Base-by-base conservation (phyloP, 2,797 vertebrate species). In the Spinibarbus caldwelli region DNA sequence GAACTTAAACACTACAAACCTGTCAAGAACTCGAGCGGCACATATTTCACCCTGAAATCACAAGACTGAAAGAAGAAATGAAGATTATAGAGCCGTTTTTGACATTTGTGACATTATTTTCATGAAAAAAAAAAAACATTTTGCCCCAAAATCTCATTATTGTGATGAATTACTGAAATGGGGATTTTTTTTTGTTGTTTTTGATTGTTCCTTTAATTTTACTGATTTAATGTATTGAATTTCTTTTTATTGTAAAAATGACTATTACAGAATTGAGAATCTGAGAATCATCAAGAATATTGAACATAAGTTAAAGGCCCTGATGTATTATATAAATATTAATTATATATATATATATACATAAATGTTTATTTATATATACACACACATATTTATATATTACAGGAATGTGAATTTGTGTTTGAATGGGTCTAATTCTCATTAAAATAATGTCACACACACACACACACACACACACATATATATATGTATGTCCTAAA, bases 1-100 rank as follows among this genome's bases (percentile, higher is more conserved):
- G 86, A 90, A 86, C 78, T 62, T 47, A 82, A 26, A 10, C 57
- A 81, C 43, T 36, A 49, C 36, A 5, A 15, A 15, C 59, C 64
- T 67, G 31, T 67, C 31, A 21, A 67, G 67, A 70, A 47, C 43
- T 5, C 43, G 6, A 70, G 49, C 36, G 4, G n/a, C 14, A 31
- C 36, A 1, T 45, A 34, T 31, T 66, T 71, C 17, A 36, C 26
- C 8, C 21, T 5, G 2, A 12, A 59, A 73, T 38, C 14, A 17
- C 0, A 1, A 1, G 1, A 31, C 1, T 31, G 26, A n/a, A 38
- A 7, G 5, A 54, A 3, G 4, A 59, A 59, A 57, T 26, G 1
- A 12, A 11, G 2, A 11, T 57, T n/a, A 57, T n/a, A n/a, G 0
- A 57, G 52, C 2, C 9, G 4, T n/a, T 57, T 54, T 10, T 9